Percentiles rank a stretch among this genome's conserved stretches.
Evolutionary conservation across 2,113 vertebrate species (phyloP).

Genomic region (Coryphaenoides rupestris): DNA sequence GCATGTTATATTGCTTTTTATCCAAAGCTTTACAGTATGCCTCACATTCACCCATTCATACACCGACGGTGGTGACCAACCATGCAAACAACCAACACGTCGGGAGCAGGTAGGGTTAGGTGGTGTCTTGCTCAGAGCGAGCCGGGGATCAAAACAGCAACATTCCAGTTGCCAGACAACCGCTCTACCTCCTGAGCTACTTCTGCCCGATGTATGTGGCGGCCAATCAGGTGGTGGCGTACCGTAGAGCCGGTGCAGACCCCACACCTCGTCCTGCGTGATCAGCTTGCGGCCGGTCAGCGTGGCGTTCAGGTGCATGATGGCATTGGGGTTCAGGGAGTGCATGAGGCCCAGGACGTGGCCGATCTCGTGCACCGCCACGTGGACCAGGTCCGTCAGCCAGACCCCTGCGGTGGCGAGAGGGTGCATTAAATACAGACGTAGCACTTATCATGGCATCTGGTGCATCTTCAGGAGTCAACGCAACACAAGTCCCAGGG

Average conservation of each 20-base stretch:
- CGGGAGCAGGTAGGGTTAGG: no score
- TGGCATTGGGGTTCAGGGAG: conserved; percentile 82
- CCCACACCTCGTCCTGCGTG: conserved; percentile 96
- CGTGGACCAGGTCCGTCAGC: conserved; percentile 93
- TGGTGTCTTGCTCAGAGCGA: no score
- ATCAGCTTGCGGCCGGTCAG: conserved; percentile 86
- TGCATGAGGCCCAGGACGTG: conserved; percentile 95
- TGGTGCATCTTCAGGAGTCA: conserved; percentile 7
- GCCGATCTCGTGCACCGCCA: conserved; percentile 93
- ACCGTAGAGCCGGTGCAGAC: conserved; percentile 92
- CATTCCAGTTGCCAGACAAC: no score
- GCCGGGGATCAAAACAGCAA: no score
- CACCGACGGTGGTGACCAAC: no score
- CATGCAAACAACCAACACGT: no score
- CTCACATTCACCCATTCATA: no score
- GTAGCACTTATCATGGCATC: no score
- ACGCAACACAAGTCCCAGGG: conserved; percentile 11
- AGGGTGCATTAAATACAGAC: no score
- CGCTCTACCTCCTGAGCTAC: neutral
- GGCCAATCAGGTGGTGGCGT: conserved; percentile 23
- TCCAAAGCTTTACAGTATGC: no score
- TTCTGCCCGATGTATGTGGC: neutral
- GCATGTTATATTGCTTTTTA: no score
- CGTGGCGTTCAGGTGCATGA: conserved; percentile 97
- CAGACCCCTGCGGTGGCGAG: conserved; percentile 91